Conservation (phyloP, 2,888 invertebrate genomes). For the Acrobeloides nanus region DNA sequence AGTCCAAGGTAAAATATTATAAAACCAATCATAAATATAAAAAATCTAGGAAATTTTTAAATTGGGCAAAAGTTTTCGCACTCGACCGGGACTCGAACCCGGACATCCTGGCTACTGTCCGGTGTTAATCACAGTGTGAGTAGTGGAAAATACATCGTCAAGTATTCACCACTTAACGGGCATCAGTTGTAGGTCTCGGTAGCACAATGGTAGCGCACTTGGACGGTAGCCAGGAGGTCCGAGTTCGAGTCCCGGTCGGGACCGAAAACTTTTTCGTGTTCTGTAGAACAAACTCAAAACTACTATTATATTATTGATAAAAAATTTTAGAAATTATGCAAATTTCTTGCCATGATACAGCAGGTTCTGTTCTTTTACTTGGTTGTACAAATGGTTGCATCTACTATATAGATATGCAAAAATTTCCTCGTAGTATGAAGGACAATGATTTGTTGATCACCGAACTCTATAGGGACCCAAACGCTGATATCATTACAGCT, state of each 20-base stretch:
- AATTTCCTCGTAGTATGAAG: slow-evolving; percentile 95
- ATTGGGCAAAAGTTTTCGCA: background rate
- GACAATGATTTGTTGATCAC: slow-evolving; percentile 95
- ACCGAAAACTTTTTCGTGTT: background rate
- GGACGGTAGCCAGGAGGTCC: too few relatives aligned
- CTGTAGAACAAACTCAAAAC: slow-evolving; percentile 6
- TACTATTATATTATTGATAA: too few relatives aligned
- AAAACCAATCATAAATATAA: slow-evolving; percentile 1
- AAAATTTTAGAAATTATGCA: slow-evolving; percentile 77
- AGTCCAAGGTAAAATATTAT: slow-evolving; percentile 52
- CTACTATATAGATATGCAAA: slow-evolving; percentile 81
- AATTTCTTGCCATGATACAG: slow-evolving; percentile 89
- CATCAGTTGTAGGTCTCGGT: too few relatives aligned
- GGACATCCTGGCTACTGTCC: too few relatives aligned
- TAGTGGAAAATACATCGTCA: too few relatives aligned
- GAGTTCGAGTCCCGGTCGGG: too few relatives aligned
- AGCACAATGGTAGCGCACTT: too few relatives aligned
- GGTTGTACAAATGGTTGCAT: slow-evolving; percentile 80
- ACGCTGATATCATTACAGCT: slow-evolving; percentile 88
- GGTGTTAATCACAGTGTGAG: too few relatives aligned
- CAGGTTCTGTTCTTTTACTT: slow-evolving; percentile 77
- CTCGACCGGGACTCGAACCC: too few relatives aligned
- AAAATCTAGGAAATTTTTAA: background rate
- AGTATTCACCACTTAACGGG: too few relatives aligned
- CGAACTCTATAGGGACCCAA: slow-evolving; percentile 82